Percentiles rank a stretch among this genome's conserved stretches.
Conservation (phyloP, 1,140 invertebrate genomes). For the Plectrocnemia conspersa region DNA sequence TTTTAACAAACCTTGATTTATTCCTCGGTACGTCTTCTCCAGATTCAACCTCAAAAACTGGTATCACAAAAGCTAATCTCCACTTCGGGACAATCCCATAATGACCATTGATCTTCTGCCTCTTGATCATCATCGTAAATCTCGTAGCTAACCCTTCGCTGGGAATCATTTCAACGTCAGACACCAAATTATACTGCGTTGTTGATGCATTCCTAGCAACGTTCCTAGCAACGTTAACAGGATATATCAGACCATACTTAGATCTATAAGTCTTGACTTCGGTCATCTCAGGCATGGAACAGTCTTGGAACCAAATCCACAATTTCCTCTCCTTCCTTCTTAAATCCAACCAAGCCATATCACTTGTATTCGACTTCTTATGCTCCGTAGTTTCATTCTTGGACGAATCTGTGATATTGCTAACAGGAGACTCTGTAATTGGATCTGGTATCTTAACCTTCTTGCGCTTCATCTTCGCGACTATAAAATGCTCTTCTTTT, state of each 20-base stretch:
- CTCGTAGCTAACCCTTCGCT: slow-evolving; percentile 59
- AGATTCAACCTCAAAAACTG: slow-evolving; percentile 69
- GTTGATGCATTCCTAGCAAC: slow-evolving; percentile 58
- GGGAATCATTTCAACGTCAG: slow-evolving; percentile 71
- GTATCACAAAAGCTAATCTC: slow-evolving; percentile 59
- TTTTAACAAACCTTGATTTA: slow-evolving; percentile 47
- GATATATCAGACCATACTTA: slow-evolving; percentile 58
- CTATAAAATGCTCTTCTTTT: slow-evolving; percentile 1
- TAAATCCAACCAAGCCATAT: background rate
- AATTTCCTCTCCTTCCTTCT: background rate
- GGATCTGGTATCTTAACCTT: background rate
- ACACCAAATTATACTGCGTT: slow-evolving; percentile 66
- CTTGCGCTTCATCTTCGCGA: background rate
- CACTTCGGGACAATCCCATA: slow-evolving; percentile 37
- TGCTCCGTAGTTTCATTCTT: background rate
- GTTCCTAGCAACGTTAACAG: slow-evolving; percentile 72
- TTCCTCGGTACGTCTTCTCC: slow-evolving; percentile 56
- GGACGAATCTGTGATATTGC: background rate
- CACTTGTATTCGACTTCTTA: background rate
- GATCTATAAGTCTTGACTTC: slow-evolving; percentile 51
- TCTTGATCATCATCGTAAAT: slow-evolving; percentile 58
- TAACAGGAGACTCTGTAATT: background rate
- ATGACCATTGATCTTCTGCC: slow-evolving; percentile 33
- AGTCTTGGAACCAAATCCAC: slow-evolving; percentile 39
- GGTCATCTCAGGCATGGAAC: slow-evolving; percentile 41